phyloP scores from a whole-genome alignment of 2,888 invertebrate species.

The Nomada flava region DNA sequence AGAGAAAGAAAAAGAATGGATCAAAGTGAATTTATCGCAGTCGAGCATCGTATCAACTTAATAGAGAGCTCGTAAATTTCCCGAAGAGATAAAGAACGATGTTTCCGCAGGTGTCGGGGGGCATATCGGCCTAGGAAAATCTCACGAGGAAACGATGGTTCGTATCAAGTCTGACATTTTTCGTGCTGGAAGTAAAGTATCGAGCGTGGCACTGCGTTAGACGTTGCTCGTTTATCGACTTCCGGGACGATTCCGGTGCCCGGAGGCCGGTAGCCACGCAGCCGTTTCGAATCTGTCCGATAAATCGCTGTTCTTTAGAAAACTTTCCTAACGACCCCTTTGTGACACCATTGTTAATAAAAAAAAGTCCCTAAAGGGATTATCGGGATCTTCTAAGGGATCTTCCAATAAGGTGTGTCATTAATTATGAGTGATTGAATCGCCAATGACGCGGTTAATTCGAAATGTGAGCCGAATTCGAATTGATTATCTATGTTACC shows the following conservation, averaged over 20 bases:
- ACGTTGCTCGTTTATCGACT: constrained; percentile 62
- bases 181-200: constrained; percentile 50
- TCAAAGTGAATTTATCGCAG: too few relatives aligned
- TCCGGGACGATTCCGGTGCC: constrained; percentile 35
- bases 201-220: constrained; percentile 53
- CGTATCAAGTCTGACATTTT: constrained; percentile 42
- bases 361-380: constrained; percentile 14
- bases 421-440: neutral
- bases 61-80: neutral
- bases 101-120: constrained; percentile 17
- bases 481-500: neutral
- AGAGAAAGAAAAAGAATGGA: too few relatives aligned
- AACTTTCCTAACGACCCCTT: constrained; percentile 59
- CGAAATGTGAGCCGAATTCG: too few relatives aligned
- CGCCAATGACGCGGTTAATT: neutral
- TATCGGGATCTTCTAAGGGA: too few relatives aligned
- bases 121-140: constrained; percentile 30
- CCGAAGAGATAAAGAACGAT: neutral
- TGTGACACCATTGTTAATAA: constrained; percentile 34
- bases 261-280: constrained; percentile 35
- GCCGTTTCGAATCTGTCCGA: constrained; percentile 50
- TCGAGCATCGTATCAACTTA: neutral
- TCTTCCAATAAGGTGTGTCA: neutral
- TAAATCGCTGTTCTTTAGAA: constrained; percentile 46
- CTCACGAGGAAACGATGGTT: constrained; percentile 23